phyloP scores from a whole-genome alignment of 2,888 invertebrate species.

The Chaitophorus viminalis region DNA sequence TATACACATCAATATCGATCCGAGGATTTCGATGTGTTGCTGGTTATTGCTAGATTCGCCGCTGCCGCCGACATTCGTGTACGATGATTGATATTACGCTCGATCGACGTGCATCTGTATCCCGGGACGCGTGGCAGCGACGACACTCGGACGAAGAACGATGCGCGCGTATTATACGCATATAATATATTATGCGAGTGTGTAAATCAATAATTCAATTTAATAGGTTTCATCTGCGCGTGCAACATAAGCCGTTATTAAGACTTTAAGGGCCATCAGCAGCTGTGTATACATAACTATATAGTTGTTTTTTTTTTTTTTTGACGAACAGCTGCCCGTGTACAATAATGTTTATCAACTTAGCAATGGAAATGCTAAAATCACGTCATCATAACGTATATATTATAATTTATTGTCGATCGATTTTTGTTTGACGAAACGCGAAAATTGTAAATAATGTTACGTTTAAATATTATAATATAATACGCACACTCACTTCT shows the following conservation, averaged over 20 bases:
- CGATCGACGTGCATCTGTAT: constrained; percentile 28
- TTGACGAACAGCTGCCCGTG: neutral
- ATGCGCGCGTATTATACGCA: neutral
- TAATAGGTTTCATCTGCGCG: constrained; percentile 18
- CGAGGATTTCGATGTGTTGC: too few relatives aligned
- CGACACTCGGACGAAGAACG: constrained; percentile 24
- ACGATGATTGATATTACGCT: neutral
- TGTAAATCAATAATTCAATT: constrained; percentile 14
- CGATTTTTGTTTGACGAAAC: neutral
- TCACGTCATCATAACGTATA: neutral
- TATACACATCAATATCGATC: too few relatives aligned
- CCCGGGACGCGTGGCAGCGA: neutral
- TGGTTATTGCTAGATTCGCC: neutral
- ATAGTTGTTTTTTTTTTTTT: neutral
- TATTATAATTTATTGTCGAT: too few relatives aligned
- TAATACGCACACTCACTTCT: too few relatives aligned
- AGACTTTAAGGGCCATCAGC: constrained; percentile 11
- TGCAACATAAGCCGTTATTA: neutral
- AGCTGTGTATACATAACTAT: too few relatives aligned
- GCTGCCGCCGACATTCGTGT: neutral
- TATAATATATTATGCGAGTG: neutral
- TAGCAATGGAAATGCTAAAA: too few relatives aligned
- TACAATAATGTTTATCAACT: neutral
- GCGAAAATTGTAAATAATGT: neutral
- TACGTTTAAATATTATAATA: too few relatives aligned